Base-by-base conservation (phyloP, 2,797 vertebrate species). In the Hydrocynus forskahlii region DNA sequence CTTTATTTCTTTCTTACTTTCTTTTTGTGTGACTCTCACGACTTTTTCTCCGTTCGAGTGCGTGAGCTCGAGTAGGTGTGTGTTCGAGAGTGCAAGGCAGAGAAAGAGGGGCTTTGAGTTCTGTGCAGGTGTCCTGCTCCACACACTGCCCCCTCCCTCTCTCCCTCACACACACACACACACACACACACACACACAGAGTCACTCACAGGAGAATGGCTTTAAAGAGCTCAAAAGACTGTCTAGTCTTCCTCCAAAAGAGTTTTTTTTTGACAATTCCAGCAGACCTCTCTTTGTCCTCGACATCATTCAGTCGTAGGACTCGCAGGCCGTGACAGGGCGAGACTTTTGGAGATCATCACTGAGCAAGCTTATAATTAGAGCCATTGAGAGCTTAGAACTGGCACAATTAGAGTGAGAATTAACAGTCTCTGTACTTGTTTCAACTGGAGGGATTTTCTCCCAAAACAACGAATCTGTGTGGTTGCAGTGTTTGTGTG, bases 351-450 rank as follows among this genome's bases (percentile, higher is more conserved):
- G 90, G 92, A 92, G 90, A 88, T 89, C 89, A 89, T 90, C 87
- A 86, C 87, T 92, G 91, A 92, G 93, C 95, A 94, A 91, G 89
- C 92, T 93, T 95, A 94, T 95, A 96, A 96, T 96, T 95, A 95
- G 93, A 97, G 94, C 95, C 96, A 96, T 95, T 95, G 95, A 95
- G 91, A 89, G 89, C 86, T 91, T 92, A 90, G 94, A 95, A 96
- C 94, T 96, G 95, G 94, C 94, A 94, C 95, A 95, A 96, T 96
- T 95, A 96, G 92, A 93, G 91, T 95, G 92, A 93, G 91, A 91
- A 92, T 95, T 95, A 95, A 96, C 94, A 92, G 94, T 93, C 93
- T 92, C 91, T 91, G 93, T 94, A 90, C 92, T 91, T 88, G 88
- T 93, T 93, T 62, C 59, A 62, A 25, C 59, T 60, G 59, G 59